These are phyloP conservation scores for Macrotis lagotis DNA, from an alignment of 2,113 vertebrate genomes.

Conservation along the genomic window DNA sequence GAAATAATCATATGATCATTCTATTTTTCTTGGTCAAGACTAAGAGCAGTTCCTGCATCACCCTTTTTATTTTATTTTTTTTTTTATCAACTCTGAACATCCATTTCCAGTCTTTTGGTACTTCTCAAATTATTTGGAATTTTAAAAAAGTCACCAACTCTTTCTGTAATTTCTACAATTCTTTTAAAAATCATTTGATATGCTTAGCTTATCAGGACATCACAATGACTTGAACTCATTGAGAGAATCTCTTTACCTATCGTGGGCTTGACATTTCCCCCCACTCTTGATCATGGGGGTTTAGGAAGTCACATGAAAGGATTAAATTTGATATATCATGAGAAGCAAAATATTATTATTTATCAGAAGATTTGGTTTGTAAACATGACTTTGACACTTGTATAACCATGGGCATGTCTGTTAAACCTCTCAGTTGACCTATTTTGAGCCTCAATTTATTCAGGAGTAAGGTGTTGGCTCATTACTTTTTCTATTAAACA, in stretches of 20 bases:
- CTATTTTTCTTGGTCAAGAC: not conserved
- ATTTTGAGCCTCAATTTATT: not conserved
- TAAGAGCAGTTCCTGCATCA: not conserved
- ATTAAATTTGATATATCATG: not conserved
- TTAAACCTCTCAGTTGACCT: not conserved
- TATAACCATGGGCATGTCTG: not conserved
- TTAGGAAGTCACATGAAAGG: not conserved
- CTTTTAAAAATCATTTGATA: not conserved
- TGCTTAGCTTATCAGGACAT: not conserved
- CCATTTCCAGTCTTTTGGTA: not conserved
- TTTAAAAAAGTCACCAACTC: not conserved
- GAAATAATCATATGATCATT: not conserved
- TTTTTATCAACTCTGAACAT: not conserved
- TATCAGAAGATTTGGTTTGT: not conserved
- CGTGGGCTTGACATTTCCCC: not conserved
- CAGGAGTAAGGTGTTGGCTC: not conserved
- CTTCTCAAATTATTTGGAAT: not conserved
- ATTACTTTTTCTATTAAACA: not conserved
- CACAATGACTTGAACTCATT: not conserved
- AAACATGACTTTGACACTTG: not conserved
- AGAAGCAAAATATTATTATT: not conserved
- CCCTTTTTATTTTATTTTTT: not conserved
- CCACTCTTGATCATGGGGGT: not conserved
- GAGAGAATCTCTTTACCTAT: not conserved
- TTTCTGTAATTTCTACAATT: not conserved